Evolutionary conservation across 2,797 vertebrate genomes (phyloP), one percentile per base, ranked within the genome.

Genomic region (Alectoris magna): DNA sequence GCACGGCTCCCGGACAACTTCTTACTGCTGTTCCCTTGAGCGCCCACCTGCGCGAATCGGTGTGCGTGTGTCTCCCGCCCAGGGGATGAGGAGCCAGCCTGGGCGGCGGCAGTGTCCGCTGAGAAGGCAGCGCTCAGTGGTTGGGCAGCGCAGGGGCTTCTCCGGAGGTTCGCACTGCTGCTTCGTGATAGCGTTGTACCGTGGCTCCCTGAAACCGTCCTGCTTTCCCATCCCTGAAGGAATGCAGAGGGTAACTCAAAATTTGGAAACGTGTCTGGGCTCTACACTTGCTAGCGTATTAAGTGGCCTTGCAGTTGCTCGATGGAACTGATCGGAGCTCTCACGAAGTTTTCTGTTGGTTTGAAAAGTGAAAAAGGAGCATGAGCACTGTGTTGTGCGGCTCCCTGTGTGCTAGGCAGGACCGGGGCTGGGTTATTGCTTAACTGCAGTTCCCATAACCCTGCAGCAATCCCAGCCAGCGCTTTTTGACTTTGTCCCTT

Each of bases 401-500:
- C 44, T 84, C 44, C 12, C 16, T 8, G 1, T 14, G 58, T 76
- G 78, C 63, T 71, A 51, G 74, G 93, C 41, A 70, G 46, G 74
- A 79, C 49, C 6, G 19, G 72, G 66, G 41, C 11, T 55, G 63
- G 27, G 77, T 94, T 90, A 84, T 79, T 90, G 53, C 78, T 84
- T 94, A 92, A 73, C 91, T 81, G 84, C 71, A 71, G 26, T 74
- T 88, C 59, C 31, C 58, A 19, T 74, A 88, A 77, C 31, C 55
- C 59, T 43, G 34, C 17, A 73, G 36, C 88, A n/a, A 86, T 89
- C 70, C 55, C 53, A 80, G 41, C 29, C 0, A 5, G 36, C 38
- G 26, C 36, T 87, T 94, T 86, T 91, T 95, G 89, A 95, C 87
- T 95, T 94, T 88, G 85, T 82, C 83, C 91, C 87, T 88, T 62